These are phyloP conservation scores for Callorhinus ursinus DNA, from an alignment of 2,113 vertebrate genomes.

Conservation along the genomic window DNA sequence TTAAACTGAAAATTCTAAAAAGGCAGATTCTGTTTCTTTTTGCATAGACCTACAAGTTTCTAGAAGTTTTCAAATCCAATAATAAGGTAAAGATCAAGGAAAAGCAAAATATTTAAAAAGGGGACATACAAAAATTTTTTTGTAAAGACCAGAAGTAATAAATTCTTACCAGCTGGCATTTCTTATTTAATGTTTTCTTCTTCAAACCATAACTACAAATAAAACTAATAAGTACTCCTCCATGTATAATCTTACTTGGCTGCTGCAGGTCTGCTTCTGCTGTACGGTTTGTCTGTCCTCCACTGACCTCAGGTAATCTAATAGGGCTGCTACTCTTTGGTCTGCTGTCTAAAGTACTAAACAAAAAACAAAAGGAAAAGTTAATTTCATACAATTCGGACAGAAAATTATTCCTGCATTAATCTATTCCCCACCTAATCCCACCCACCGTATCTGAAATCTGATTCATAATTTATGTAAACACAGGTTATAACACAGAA, in stretches of 20 bases:
- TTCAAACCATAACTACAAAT: slow-evolving; percentile 1
- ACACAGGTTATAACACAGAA: background rate
- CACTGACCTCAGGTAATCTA: slow-evolving; percentile 87
- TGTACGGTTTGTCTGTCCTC: slow-evolving; percentile 86
- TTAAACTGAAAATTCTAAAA: background rate
- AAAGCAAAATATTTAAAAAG: slow-evolving; percentile 25
- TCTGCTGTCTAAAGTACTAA: slow-evolving; percentile 89
- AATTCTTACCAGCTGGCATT: background rate
- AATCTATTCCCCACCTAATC: background rate
- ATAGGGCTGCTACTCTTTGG: slow-evolving; percentile 93
- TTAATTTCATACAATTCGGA: background rate
- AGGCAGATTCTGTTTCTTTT: background rate
- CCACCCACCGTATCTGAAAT: background rate
- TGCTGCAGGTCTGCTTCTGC: slow-evolving; percentile 89
- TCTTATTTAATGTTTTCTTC: slow-evolving; percentile 46
- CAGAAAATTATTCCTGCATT: background rate
- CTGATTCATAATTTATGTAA: slow-evolving; percentile 5
- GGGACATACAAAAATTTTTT: background rate
- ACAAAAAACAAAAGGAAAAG: slow-evolving; percentile 34
- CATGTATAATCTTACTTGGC: slow-evolving; percentile 84
- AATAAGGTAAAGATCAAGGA: background rate
- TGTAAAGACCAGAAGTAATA: slow-evolving; percentile 53
- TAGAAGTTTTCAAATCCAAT: slow-evolving; percentile 18
- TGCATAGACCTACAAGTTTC: background rate
- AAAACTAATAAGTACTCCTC: background rate